Conservation (phyloP, 2,888 invertebrate genomes). For the Sabatieria punctata region DNA sequence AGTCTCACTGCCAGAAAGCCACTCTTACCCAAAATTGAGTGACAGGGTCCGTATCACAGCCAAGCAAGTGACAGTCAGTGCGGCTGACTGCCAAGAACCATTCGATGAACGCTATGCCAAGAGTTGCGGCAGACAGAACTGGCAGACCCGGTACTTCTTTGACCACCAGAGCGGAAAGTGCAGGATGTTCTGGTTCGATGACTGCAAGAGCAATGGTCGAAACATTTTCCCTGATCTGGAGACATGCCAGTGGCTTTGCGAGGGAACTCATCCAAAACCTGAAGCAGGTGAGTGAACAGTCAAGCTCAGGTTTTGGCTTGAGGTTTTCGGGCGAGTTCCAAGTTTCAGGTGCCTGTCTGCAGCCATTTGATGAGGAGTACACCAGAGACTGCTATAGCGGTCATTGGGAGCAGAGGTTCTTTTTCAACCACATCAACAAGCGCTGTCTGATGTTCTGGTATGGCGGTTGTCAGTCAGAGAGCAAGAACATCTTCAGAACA, state of each 20-base stretch:
- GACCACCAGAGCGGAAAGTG: conserved; percentile 18
- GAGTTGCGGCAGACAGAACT: no score
- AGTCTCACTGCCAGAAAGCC: no score
- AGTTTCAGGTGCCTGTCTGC: conserved; percentile 23
- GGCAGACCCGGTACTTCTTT: conserved; percentile 19
- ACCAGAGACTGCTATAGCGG: conserved; percentile 21
- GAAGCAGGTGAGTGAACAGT: no score
- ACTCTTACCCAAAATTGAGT: no score
- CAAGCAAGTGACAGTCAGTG: no score
- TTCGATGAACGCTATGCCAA: no score
- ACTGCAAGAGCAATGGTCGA: conserved; percentile 14
- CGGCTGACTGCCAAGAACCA: no score
- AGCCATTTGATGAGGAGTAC: conserved; percentile 21
- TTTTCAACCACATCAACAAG: conserved; percentile 17
- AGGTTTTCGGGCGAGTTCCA: no score
- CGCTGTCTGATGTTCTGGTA: conserved; percentile 27
- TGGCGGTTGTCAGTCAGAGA: conserved; percentile 20
- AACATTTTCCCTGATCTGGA: conserved; percentile 21
- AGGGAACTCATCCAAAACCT: no score
- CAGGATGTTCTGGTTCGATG: conserved; percentile 26
- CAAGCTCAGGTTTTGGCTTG: no score
- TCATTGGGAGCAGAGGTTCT: conserved; percentile 23
- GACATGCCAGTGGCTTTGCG: conserved; percentile 24
- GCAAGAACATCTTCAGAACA: conserved; percentile 21
- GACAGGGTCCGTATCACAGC: no score